These are phyloP conservation scores for Chorisops tibialis DNA, from an alignment of 2,888 invertebrate species.

Conservation along the genomic window DNA sequence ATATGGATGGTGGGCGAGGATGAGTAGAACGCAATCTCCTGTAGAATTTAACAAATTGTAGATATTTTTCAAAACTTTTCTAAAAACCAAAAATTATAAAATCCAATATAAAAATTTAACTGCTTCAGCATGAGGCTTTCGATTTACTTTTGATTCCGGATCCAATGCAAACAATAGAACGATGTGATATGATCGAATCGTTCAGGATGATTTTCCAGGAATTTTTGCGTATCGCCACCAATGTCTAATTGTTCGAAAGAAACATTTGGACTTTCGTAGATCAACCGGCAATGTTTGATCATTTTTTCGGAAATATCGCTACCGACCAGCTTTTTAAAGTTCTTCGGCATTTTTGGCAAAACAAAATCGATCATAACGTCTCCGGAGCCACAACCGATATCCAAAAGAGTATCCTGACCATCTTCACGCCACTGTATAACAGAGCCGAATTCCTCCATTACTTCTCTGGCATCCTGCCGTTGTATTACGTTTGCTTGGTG, in stretches of 20 bases:
- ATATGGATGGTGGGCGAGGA: too few relatives aligned
- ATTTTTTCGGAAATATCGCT: constrained; percentile 69
- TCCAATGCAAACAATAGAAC: constrained; percentile 79
- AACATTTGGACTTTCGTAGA: constrained; percentile 53
- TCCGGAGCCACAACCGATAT: constrained; percentile 74
- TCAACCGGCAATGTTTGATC: constrained; percentile 63
- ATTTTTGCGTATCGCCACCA: constrained; percentile 52
- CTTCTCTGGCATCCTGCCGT: constrained; percentile 61
- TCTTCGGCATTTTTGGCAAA: constrained; percentile 59
- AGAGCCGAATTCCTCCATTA: constrained; percentile 62
- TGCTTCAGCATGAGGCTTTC: too few relatives aligned
- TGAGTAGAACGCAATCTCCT: too few relatives aligned
- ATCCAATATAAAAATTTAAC: too few relatives aligned
- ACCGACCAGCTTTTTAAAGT: constrained; percentile 58
- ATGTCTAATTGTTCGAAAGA: constrained; percentile 59
- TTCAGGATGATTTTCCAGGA: constrained; percentile 46
- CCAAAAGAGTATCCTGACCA: too few relatives aligned
- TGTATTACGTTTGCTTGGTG: constrained; percentile 66
- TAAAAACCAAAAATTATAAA: too few relatives aligned
- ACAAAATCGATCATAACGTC: too few relatives aligned
- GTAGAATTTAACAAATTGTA: too few relatives aligned
- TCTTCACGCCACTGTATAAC: constrained; percentile 59
- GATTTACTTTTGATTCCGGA: constrained; percentile 68
- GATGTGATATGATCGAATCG: constrained; percentile 69
- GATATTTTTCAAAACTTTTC: constrained; percentile 63